Evolutionary conservation across 2,888 invertebrate species (phyloP).

Genomic region (Cosmia trapezina): DNA sequence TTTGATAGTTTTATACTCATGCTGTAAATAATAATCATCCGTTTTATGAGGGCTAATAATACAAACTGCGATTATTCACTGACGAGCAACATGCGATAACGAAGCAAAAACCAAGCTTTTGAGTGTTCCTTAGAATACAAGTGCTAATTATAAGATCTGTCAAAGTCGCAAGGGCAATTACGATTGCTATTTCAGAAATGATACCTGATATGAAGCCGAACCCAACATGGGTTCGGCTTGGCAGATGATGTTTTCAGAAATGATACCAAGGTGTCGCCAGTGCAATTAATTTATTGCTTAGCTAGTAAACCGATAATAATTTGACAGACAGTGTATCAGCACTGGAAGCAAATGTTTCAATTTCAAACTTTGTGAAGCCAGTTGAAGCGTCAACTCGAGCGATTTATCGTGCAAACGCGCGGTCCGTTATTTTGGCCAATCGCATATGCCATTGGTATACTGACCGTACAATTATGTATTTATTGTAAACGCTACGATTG

Average conservation of each 20-base stretch:
- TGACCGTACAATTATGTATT: conserved; percentile 90
- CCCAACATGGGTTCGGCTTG: too few relatives aligned
- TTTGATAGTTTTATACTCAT: conserved; percentile 64
- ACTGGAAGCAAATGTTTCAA: conserved; percentile 23
- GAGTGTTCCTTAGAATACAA: conserved; percentile 35
- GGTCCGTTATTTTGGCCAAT: conserved; percentile 85
- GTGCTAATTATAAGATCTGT: conserved; percentile 57
- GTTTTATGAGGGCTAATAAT: conserved; percentile 64
- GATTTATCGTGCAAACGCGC: conserved; percentile 80
- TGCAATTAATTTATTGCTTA: conserved; percentile 26
- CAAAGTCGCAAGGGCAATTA: conserved; percentile 44
- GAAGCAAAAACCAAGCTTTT: conserved; percentile 59
- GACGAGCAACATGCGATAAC: conserved; percentile 41
- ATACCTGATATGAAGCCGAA: conserved; percentile 1
- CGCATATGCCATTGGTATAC: conserved; percentile 88
- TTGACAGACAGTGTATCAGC: conserved; percentile 37
- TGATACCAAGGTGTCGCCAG: conserved; percentile 41
- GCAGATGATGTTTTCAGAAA: conserved; percentile 17
- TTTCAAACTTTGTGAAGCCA: conserved; percentile 52
- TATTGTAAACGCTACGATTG: conserved; percentile 90
- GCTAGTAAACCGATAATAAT: conserved; percentile 31
- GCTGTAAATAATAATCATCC: conserved; percentile 63
- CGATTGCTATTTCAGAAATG: conserved; percentile 37
- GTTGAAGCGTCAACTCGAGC: conserved; percentile 65
- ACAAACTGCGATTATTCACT: conserved; percentile 56